Evolutionary conservation across 2,797 vertebrate species (phyloP), one percentile per base, ranked within the genome.

Genomic region (Tenualosa ilisha): DNA sequence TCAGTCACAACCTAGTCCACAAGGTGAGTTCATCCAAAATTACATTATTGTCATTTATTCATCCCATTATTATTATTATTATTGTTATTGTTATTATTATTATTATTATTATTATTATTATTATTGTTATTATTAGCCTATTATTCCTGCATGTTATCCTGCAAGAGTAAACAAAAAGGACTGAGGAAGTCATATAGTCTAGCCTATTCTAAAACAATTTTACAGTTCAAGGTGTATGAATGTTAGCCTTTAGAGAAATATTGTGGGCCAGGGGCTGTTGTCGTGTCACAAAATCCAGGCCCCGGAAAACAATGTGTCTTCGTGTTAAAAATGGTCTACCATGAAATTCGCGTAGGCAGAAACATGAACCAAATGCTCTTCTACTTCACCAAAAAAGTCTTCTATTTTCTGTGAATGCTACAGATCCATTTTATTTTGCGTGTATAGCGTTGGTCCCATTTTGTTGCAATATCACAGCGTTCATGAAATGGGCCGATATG

Each of bases 1-100:
- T 51, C 97, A 96, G 91, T 95, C 96, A 87, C 94, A 97, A 82
- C 91, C 94, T 84, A 98, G 94, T 93, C 98, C 98, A 89, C 97
- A 97, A 97, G 98, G 98, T 99, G 40, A 79, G 72, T 46, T 20
- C 37, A 37, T 43, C 31, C 20, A 49, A 6, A 49, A 26, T 6
- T 83, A 0, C 13, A 15, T 54, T 54, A 54, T 54, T 54, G 12
- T 31, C 6, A 37, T 31, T 6, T 26, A 82, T 85, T 86, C 22
- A 63, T 79, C 3, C 26, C 40, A 17, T 51, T 82, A 46, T 54
- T 83, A 56, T 82, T 56, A 79, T 81, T 59, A 81, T 83, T 83
- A 61, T 79, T 65, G 15, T 61, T 13, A 43, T 7, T 81, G 15
- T 79, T 79, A 26, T 87, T 79, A 50, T 50, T 56, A 1, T 46